Evolutionary conservation across 1,140 invertebrate species (phyloP).

Genomic region (Marisa cornuarietis): DNA sequence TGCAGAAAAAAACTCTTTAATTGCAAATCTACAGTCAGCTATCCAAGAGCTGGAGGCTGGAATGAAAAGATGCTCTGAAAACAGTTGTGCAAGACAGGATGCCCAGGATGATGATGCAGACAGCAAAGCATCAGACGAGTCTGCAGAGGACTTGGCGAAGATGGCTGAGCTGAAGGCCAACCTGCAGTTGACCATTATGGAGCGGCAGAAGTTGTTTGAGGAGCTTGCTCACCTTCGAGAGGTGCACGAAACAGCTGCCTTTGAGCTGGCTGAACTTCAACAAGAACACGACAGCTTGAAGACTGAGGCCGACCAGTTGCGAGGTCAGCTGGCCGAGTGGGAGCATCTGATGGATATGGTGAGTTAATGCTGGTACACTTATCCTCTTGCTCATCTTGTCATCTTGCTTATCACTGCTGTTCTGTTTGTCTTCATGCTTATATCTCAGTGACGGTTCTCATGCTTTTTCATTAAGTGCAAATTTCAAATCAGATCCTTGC

Average conservation of each 20-base stretch:
- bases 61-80: not conserved
- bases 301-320: constrained; percentile 32
- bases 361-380: not conserved
- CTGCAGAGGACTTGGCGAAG: constrained; percentile 5
- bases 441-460: not conserved
- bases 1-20: not conserved
- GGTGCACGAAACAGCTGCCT: constrained; percentile 29
- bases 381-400: not conserved
- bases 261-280: constrained; percentile 37
- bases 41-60: not conserved
- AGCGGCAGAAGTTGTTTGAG: constrained; percentile 29
- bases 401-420: not conserved
- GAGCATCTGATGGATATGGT: constrained; percentile 59
- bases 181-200: constrained; percentile 22
- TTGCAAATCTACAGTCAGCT: not conserved
- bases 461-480: not conserved
- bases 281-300: constrained; percentile 35
- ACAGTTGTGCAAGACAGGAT: not conserved
- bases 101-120: not conserved
- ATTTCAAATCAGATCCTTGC: too few relatives aligned
- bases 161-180: constrained; percentile 23
- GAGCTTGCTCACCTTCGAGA: constrained; percentile 29
- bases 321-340: constrained; percentile 71
- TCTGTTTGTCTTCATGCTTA: not conserved
- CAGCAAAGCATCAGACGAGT: not conserved